Evolutionary conservation across 2,888 invertebrate genomes (phyloP), one percentile per base, ranked within the genome.

Genomic region (Ceraclea dissimilis): DNA sequence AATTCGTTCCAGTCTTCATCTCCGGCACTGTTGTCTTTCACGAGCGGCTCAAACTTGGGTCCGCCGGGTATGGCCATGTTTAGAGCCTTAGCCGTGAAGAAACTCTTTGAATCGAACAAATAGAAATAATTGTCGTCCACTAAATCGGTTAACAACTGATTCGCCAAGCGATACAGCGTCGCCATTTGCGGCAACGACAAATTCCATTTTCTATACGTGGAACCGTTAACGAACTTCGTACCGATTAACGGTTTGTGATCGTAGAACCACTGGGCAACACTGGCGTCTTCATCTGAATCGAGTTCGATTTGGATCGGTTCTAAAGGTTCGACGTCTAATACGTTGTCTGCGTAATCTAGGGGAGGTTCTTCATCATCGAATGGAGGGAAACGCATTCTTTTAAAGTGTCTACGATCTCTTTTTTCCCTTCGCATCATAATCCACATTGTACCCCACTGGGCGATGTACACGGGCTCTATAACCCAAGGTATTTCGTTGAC

Each of bases 1-100:
- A 99, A 99, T 75, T 99, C 99, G 75, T 99, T 99, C 99, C 99
- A 99, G 71, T 99, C 99, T 76, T 99, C 99, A 76, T 99, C 99
- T 1, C 93, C 93, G 52, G 93, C 88, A 67, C 94, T 95, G 66
- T 93, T 90, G 72, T 99, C 99, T 69, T 99, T 99, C 17, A 99
- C 95, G 4, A 99, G 76, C 0, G 99, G 99, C 71, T 99, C 99
- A 76, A 99, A 99, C 73, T 99, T 99, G 0, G 99, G 99, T 1
- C 99, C 99, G 54, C 99, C 99, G 10, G 99, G 99, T 67, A 99
- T 98, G 1, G 99, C 98, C 90, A 99, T 94, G 70, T 99, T 99
- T 54, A 99, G 75, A 2, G 99, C 99, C 73, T 99, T 99, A 0
- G 99, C 99, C 1, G 99, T 99, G 73, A 99, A 99, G 75, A 99